Evolutionary conservation across 2,797 vertebrate genomes (phyloP), one percentile per base, ranked within the genome.

Genomic region (Antennarius maculatus): DNA sequence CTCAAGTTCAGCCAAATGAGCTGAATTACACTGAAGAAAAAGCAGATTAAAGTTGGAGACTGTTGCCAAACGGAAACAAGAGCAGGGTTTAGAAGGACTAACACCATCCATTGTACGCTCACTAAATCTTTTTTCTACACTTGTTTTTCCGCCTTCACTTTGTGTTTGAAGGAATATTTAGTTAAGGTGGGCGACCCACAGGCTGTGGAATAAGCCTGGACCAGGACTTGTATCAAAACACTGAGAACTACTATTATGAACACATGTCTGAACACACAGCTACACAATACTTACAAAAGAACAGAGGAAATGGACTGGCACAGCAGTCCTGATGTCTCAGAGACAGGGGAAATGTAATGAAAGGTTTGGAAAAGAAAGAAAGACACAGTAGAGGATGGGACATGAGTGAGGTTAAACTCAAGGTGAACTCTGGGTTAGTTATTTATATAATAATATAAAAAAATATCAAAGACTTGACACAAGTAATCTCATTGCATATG

Each of bases 271-370:
- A 66, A 85, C 73, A 74, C 54, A 71, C 47, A 18, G 57, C 67
- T 66, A 61, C 28, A 61, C 71, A 73, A 83, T 97, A 97, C 97
- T 98, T 98, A 99, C 97, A 98, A 96, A 93, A 97, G 92, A 96
- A 96, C 94, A 99, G 94, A 99, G 96, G 96, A 97, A 98, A 95
- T 92, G 95, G 92, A 97, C 96, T 95, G 97, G 96, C 80, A 98
- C 96, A 92, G 95, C 94, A 89, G 95, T 97, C 96, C 97, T 98
- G 96, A 94, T 86, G 95, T 93, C 94, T 93, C 72, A 90, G 71
- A 87, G 61, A 79, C 64, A 79, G 63, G 70, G 66, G 65, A 75
- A 60, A 82, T 84, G 59, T n/a, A 80, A 74, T 72, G 72, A 77
- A 69, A 76, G 45, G 62, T 69, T 80, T 58, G 62, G 50, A 69